Percentiles rank a stretch among this genome's conserved stretches.
Conservation (phyloP, 2,797 vertebrate species). For the Diplodus puntazzo region DNA sequence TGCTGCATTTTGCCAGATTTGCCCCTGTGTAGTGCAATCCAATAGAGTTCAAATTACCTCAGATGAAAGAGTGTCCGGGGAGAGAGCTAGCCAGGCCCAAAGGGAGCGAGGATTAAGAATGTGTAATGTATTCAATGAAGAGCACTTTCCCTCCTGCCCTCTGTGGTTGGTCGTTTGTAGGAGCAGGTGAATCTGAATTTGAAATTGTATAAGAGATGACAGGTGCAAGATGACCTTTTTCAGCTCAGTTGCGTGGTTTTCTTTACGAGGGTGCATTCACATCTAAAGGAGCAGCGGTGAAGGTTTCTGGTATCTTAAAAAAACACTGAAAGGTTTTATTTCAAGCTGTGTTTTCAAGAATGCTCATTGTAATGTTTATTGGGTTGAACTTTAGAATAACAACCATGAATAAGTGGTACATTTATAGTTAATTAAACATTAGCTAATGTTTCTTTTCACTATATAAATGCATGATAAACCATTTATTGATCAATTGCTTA, state of each 20-base stretch:
- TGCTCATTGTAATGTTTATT: background rate
- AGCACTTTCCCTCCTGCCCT: conserved; percentile 60
- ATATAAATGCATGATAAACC: too few relatives aligned
- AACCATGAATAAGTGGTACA: background rate
- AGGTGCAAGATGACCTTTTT: conserved; percentile 66
- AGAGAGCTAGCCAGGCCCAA: conserved; percentile 56
- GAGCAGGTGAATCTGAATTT: conserved; percentile 67
- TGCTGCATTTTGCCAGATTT: conserved; percentile 59
- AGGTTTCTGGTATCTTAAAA: background rate
- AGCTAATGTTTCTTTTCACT: too few relatives aligned
- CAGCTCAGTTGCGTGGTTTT: conserved; percentile 36
- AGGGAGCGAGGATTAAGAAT: conserved; percentile 71
- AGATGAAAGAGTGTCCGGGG: conserved; percentile 58
- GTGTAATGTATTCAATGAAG: conserved; percentile 78
- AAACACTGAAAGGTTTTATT: conserved; percentile 6
- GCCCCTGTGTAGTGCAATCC: conserved; percentile 53
- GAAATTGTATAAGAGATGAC: conserved; percentile 63
- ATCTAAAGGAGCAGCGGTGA: conserved; percentile 15
- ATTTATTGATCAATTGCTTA: too few relatives aligned
- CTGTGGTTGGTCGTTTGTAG: conserved; percentile 54
- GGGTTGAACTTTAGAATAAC: too few relatives aligned
- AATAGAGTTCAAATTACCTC: conserved; percentile 67
- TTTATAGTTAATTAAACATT: too few relatives aligned
- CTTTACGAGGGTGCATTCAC: conserved; percentile 34
- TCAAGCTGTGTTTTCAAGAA: conserved; percentile 10